Base-by-base conservation (phyloP, 2,113 vertebrate genomes). In the Syrrhaptes paradoxus region DNA sequence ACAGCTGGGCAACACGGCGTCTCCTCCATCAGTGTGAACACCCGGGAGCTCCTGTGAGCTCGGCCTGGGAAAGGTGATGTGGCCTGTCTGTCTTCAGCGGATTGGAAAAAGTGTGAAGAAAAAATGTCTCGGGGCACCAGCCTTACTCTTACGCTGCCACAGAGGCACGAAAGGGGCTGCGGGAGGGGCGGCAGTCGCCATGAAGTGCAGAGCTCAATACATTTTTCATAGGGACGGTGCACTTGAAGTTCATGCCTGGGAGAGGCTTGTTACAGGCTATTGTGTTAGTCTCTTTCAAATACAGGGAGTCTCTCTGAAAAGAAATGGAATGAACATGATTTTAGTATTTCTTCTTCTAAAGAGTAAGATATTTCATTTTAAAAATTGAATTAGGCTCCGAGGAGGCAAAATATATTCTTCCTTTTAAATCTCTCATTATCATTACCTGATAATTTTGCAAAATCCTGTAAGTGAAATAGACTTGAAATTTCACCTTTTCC, bases 11-110 rank as follows among this genome's bases (percentile, higher is more conserved):
- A 29, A 7, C 28, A 3, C 3, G 34, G 36, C 59, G 2, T 5
- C 25, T n/a, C 24, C 11, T 18, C 5, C 11, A 1, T 10, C 8
- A 4, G 34, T 17, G 55, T 2, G 32, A 34, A 2, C 58, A 2
- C 34, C 8, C 4, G 1, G 63, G 54, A 32, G 4, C 5, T 16
- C 11, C 25, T 34, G 0, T 3, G 1, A 26, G 0, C 22, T 61
- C 49, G 59, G 43, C 49, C 28, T 13, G 36, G 2, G 24, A 48
- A 43, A 48, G 13, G 7, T 2, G 28, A 63, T 4, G 0, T 13
- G 49, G 75, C 29, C 34, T 6, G 26, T 5, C 38, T 38, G 5
- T 22, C 74, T 29, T 32, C 51, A 7, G 38, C 4, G 43, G 29
- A 2, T 5, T 4, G 74, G 52, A 3, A 31, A 51, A 87, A 67